phyloP scores from a whole-genome alignment of 2,113 vertebrate genomes.

The Nerophis ophidion region DNA sequence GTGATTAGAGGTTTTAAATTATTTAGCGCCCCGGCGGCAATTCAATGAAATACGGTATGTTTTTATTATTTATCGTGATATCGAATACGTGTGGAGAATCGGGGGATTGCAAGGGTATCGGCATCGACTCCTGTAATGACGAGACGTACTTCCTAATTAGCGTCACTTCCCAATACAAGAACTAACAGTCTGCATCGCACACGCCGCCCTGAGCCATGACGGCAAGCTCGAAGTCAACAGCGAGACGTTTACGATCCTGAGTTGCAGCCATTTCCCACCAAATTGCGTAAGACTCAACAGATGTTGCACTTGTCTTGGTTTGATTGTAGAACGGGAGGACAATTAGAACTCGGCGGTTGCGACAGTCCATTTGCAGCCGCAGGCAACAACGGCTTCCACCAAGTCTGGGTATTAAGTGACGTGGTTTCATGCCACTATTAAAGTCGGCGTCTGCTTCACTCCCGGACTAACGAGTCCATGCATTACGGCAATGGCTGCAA shows the following conservation, averaged over 20 bases:
- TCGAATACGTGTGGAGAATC: too few species aligned
- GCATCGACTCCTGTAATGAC: too few species aligned
- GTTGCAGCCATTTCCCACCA: neutral
- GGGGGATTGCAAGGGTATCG: too few species aligned
- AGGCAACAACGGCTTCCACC: neutral
- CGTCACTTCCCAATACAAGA: too few species aligned
- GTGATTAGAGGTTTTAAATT: too few species aligned
- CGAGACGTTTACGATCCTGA: neutral
- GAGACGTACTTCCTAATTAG: too few species aligned
- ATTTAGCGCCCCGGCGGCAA: too few species aligned
- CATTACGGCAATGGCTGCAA: slow-evolving; percentile 4
- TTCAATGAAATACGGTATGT: too few species aligned
- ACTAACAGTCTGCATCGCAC: too few species aligned
- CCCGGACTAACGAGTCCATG: neutral
- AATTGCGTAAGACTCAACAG: slow-evolving; percentile 3
- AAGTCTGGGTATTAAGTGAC: neutral
- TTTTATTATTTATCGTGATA: too few species aligned
- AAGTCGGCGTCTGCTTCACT: slow-evolving; percentile 2
- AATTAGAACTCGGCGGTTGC: neutral
- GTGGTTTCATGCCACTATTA: slow-evolving; percentile 3
- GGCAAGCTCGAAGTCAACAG: too few species aligned
- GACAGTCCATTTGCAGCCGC: slow-evolving; percentile 1
- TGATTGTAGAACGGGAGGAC: slow-evolving; percentile 1
- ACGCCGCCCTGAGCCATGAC: too few species aligned
- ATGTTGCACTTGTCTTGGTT: slow-evolving; percentile 2